Percentiles rank a stretch among this genome's conserved stretches.
Conservation (phyloP, 2,797 vertebrate genomes). For the Eulemur coronatus region DNA sequence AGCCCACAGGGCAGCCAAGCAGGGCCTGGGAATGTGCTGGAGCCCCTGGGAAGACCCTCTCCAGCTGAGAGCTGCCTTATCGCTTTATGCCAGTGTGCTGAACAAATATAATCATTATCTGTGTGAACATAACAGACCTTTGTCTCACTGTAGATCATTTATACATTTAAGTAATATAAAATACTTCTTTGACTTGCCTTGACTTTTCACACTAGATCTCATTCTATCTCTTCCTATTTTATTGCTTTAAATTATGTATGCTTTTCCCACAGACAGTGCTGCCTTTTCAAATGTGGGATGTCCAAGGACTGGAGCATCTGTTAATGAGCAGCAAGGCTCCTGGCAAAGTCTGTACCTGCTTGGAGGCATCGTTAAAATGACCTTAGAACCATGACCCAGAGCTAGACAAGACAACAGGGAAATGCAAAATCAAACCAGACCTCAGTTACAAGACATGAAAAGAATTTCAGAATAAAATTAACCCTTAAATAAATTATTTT, state of each 20-base stretch:
- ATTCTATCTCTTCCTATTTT: neutral
- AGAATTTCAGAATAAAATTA: neutral
- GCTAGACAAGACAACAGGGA: neutral
- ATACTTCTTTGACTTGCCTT: neutral
- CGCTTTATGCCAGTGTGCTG: neutral
- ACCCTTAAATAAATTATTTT: neutral
- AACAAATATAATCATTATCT: neutral
- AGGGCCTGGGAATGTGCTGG: neutral
- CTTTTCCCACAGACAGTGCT: neutral
- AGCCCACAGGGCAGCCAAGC: neutral
- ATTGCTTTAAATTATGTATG: neutral
- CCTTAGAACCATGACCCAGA: neutral
- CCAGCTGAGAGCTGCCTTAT: neutral
- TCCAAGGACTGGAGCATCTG: neutral
- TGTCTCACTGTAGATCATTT: neutral
- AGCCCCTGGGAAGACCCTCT: neutral
- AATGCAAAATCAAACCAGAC: neutral
- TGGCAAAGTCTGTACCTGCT: neutral
- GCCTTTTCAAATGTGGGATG: neutral
- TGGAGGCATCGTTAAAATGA: neutral
- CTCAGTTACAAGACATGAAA: neutral
- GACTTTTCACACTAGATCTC: neutral
- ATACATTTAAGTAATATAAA: neutral
- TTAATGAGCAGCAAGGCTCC: neutral
- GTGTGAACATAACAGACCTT: neutral